Conservation (phyloP, 2,797 vertebrate species). For the Clarias laeviceps region DNA sequence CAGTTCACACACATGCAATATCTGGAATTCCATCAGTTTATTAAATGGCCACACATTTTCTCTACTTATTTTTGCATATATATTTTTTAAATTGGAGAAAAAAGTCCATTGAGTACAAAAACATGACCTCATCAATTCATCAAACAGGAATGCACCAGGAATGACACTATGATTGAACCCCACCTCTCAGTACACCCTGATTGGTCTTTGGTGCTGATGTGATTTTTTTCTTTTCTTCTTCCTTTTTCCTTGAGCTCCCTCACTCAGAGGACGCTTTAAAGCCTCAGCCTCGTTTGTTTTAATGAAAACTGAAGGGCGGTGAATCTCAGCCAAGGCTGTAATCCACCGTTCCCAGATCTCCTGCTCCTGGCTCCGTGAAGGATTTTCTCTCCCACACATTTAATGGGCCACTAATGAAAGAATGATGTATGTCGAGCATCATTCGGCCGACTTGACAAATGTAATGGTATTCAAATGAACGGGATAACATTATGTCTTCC, state of each 20-base stretch:
- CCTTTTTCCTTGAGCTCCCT: not conserved
- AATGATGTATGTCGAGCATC: slow-evolving; percentile 68
- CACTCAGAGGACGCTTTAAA: slow-evolving; percentile 38
- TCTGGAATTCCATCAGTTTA: not conserved
- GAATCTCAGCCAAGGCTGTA: slow-evolving; percentile 26
- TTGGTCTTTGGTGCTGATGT: not conserved
- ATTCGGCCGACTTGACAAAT: slow-evolving; percentile 74
- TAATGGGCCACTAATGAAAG: slow-evolving; percentile 67
- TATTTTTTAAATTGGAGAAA: not conserved
- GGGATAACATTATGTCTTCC: slow-evolving; percentile 75
- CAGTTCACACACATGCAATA: not conserved
- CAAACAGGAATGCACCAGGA: not conserved
- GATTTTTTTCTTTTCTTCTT: not conserved
- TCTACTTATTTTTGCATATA: not conserved
- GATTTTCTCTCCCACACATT: slow-evolving; percentile 54
- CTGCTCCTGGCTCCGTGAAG: slow-evolving; percentile 58
- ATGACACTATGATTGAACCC: not conserved
- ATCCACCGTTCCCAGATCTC: slow-evolving; percentile 45
- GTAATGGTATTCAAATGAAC: slow-evolving; percentile 77
- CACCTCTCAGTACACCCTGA: not conserved
- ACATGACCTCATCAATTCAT: not conserved
- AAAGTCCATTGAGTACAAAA: not conserved
- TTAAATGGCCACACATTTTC: not conserved
- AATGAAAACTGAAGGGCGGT: slow-evolving; percentile 58
- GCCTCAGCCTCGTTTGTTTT: slow-evolving; percentile 51